A percentile compares a stretch with the other conserved stretches of the same genome.
These are phyloP conservation scores for Temnothorax ravouxi DNA, from an alignment of 2,888 invertebrate species.

Conservation along the genomic window DNA sequence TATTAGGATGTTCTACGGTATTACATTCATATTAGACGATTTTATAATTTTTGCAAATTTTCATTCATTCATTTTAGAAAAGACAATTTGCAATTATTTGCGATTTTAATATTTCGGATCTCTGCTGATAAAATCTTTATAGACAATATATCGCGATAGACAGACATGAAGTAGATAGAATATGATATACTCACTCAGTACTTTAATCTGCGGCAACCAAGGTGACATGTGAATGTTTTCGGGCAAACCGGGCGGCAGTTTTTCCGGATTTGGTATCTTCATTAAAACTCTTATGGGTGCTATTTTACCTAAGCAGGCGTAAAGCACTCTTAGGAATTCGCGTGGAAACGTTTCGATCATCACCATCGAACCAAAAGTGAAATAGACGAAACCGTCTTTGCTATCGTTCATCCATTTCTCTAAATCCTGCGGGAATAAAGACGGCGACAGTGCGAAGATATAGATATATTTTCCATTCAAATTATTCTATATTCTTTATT, in stretches of 20 bases:
- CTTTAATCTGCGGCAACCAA: slow-evolving; percentile 81
- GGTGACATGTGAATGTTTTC: slow-evolving; percentile 75
- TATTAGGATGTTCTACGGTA: slow-evolving; percentile 80
- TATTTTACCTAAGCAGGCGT: slow-evolving; percentile 78
- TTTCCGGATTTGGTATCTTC: slow-evolving; percentile 76
- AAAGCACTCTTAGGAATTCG: slow-evolving; percentile 74
- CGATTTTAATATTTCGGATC: neutral
- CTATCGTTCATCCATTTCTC: slow-evolving; percentile 83
- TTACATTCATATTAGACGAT: neutral
- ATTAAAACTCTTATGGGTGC: slow-evolving; percentile 81
- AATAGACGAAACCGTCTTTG: slow-evolving; percentile 81
- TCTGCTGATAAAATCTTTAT: neutral
- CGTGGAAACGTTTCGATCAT: slow-evolving; percentile 80
- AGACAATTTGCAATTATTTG: neutral
- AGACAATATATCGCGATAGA: neutral
- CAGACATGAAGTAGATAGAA: neutral
- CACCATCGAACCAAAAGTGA: slow-evolving; percentile 84
- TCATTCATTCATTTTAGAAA: neutral
- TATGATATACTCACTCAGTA: slow-evolving; percentile 77
- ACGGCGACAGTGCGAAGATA: neutral
- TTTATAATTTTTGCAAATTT: neutral
- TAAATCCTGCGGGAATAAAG: slow-evolving; percentile 76
- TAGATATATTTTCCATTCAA: neutral
- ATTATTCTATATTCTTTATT: neutral
- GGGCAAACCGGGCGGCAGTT: slow-evolving; percentile 78